phyloP scores from a whole-genome alignment of 2,797 vertebrate genomes.

The Neoniphon sammara region DNA sequence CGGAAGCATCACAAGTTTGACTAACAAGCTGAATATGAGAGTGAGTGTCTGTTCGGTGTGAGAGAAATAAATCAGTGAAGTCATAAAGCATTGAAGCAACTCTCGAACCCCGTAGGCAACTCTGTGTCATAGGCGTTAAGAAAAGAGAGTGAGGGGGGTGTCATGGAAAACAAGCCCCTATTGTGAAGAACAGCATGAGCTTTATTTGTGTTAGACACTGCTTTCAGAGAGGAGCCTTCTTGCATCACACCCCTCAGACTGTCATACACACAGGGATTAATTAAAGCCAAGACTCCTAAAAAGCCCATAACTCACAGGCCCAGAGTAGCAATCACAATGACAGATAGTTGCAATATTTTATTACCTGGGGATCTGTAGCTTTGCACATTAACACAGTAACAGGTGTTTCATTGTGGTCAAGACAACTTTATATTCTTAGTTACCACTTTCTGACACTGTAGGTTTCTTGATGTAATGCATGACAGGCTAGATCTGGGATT shows the following conservation, averaged over 20 bases:
- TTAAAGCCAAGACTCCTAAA: slow-evolving; percentile 13
- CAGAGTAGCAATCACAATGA: neutral
- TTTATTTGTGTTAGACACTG: slow-evolving; percentile 54
- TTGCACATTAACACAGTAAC: neutral
- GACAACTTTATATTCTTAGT: neutral
- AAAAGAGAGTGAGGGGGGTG: slow-evolving; percentile 11
- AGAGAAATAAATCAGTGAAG: neutral
- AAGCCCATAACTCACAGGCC: neutral
- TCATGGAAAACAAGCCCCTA: slow-evolving; percentile 59
- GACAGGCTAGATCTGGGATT: too few species aligned
- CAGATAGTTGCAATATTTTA: slow-evolving; percentile 9
- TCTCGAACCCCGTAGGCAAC: slow-evolving; percentile 4
- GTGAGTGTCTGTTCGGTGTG: neutral
- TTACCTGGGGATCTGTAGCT: neutral
- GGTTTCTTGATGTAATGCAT: too few species aligned
- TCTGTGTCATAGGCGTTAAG: slow-evolving; percentile 26
- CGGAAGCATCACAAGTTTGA: neutral
- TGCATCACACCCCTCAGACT: slow-evolving; percentile 15
- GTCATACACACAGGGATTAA: slow-evolving; percentile 31
- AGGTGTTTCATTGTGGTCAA: neutral
- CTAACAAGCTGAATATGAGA: neutral
- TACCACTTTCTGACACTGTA: neutral
- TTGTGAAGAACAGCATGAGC: slow-evolving; percentile 70
- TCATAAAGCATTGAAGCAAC: neutral
- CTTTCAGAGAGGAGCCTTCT: slow-evolving; percentile 25